Conservation (phyloP, 2,797 vertebrate species). For the Chaetophractus vellerosus region DNA sequence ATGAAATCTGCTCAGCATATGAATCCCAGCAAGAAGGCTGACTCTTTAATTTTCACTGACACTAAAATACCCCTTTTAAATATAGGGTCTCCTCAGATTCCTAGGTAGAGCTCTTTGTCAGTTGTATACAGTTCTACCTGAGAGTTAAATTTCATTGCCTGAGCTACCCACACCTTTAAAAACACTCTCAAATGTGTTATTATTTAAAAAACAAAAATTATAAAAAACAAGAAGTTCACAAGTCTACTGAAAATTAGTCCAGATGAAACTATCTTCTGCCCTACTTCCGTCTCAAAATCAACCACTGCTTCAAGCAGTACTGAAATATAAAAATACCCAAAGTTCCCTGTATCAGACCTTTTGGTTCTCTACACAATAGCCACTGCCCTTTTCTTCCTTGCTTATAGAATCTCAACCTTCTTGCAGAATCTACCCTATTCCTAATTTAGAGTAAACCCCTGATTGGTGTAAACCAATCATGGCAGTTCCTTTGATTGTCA, state of each 20-base stretch:
- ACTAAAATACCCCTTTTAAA: neutral
- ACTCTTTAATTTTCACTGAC: neutral
- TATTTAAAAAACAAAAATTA: neutral
- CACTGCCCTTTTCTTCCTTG: neutral
- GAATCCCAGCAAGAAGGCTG: neutral
- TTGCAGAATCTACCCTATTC: neutral
- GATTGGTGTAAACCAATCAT: neutral
- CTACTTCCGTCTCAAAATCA: neutral
- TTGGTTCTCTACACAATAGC: neutral
- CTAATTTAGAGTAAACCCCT: neutral
- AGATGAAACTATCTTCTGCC: neutral
- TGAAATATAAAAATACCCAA: slow-evolving; percentile 7
- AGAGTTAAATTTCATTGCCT: neutral
- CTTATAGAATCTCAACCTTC: neutral
- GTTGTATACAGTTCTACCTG: neutral
- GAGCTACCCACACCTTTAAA: neutral
- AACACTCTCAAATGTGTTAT: neutral
- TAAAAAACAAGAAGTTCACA: neutral
- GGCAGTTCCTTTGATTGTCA: neutral
- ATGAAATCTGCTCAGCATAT: neutral
- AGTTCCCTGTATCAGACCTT: neutral
- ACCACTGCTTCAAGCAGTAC: neutral
- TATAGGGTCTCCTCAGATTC: neutral
- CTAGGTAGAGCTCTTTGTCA: neutral
- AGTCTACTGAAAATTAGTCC: neutral